Evolutionary conservation across 2,888 invertebrate genomes (phyloP), one percentile per base, ranked within the genome.

Genomic region (Melanotus villosus): DNA sequence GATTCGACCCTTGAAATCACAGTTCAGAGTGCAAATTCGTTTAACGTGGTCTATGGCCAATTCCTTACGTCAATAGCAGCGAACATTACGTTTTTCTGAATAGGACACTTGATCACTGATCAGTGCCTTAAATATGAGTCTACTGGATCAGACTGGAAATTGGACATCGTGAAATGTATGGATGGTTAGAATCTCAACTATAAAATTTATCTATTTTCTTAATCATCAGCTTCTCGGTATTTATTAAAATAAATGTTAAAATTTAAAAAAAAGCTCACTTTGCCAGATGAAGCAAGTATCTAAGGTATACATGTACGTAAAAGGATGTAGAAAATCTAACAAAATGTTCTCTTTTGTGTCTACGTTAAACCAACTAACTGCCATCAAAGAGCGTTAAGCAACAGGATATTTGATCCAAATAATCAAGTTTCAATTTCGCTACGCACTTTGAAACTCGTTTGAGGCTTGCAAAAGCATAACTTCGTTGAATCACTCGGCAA

Each of bases 401-500:
- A 38, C 38, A 38, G 38, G 38, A 18, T 1, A 56, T 56, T 38
- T 56, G 38, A 36, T 19, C 21, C 36, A 38, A 19, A 38, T 38
- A 56, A 56, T 56, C 19, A 21, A 34, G 23, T 56, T 56, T 38
- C 56, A 56, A 56, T 56, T 56, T 56, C 14, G 36, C 36, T 14
- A 56, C 56, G 36, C 56, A 36, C 38, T 56, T 21, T 12, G 38
- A 56, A 56, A 56, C 36, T 56, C 56, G 56, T 56, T 56, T 21
- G 14, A 56, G 56, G 56, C 19, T 56, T 56, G 14, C 34, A 34
- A 58, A 58, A 50, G 36, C 26, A 52, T 38, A 52, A 54, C 43
- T 43, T 64, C 16, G 52, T 64, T 30, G 21, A 43, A 56, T 56
- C 32, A 43, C 14, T 41, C 23, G 52, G 70, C 72, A 67, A 70